A percentile compares a stretch with the other conserved stretches of the same genome.
Conservation (phyloP, 2,113 vertebrate genomes). For the Pygoscelis adeliae region DNA sequence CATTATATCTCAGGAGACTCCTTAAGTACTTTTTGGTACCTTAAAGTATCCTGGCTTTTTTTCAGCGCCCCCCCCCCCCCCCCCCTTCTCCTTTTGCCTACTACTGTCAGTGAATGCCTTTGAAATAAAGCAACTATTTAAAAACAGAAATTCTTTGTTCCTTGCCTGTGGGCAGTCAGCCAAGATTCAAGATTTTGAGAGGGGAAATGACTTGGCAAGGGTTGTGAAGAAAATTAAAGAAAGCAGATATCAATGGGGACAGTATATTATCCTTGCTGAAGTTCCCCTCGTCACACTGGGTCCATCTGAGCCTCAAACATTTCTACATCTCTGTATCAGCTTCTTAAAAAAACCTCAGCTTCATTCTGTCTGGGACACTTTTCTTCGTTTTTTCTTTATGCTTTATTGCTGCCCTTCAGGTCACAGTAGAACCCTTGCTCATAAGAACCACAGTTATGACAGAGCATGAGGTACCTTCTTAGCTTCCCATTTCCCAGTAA, state of each 20-base stretch:
- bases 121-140: slow-evolving; percentile 18
- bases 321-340: neutral
- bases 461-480: neutral
- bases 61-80: neutral
- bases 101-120: neutral
- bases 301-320: neutral
- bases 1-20: neutral
- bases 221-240: slow-evolving; percentile 34
- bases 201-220: slow-evolving; percentile 35
- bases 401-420: neutral
- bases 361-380: neutral
- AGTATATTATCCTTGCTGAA: neutral
- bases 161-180: neutral
- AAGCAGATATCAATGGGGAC: neutral
- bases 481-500: neutral
- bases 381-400: neutral
- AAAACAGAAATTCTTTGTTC: slow-evolving; percentile 46
- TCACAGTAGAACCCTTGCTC: neutral
- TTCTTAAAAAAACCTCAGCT: neutral
- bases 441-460: neutral
- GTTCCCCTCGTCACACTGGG: neutral
- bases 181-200: slow-evolving; percentile 38
- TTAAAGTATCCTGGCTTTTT: neutral
- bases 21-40: neutral
- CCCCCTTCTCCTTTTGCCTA: neutral